These are phyloP conservation scores for Lophochroa leadbeateri DNA, from an alignment of 2,113 vertebrate genomes.

Conservation along the genomic window DNA sequence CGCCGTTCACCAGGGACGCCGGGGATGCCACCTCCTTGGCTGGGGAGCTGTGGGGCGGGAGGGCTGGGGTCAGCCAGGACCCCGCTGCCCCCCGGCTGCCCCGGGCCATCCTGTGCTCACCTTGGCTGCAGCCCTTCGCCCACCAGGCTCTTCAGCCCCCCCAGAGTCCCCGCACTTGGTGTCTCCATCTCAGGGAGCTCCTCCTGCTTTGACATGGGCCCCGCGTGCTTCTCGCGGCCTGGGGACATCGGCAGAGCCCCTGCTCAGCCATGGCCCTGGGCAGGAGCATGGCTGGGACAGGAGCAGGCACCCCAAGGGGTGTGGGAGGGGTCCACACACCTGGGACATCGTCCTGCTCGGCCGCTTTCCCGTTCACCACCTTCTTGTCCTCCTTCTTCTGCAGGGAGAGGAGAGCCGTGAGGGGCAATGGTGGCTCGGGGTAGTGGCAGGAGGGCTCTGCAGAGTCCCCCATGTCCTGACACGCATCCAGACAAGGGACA, in stretches of 20 bases:
- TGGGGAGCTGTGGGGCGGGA: conserved; percentile 60
- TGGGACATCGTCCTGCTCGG: conserved; percentile 54
- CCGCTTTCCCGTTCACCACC: conserved; percentile 78
- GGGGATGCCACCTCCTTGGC: conserved; percentile 64
- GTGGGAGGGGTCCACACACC: conserved; percentile 42
- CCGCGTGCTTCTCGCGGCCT: conserved; percentile 50
- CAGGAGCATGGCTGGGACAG: conserved; percentile 45
- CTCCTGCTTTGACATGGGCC: conserved; percentile 23
- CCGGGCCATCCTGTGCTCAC: background rate
- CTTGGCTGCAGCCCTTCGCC: conserved; percentile 68
- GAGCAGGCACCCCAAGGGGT: background rate
- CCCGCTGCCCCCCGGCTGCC: rapidly evolving
- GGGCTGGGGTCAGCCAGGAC: background rate
- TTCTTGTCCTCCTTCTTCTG: conserved; percentile 83
- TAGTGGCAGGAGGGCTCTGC: background rate
- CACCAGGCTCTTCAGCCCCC: background rate
- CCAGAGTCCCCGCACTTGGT: background rate
- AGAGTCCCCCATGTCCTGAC: background rate
- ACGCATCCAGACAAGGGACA: background rate
- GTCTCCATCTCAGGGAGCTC: conserved; percentile 60
- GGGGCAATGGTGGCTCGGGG: rapidly evolving
- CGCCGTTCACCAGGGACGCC: conserved; percentile 79
- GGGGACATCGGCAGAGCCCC: rapidly evolving
- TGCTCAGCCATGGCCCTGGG: rapidly evolving
- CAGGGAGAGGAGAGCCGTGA: background rate